A percentile compares a stretch with the other conserved stretches of the same genome.
Evolutionary conservation across 35 echinoderm and acorn worm genomes (phyloP).

Genomic region (Ophioderma brevispina): DNA sequence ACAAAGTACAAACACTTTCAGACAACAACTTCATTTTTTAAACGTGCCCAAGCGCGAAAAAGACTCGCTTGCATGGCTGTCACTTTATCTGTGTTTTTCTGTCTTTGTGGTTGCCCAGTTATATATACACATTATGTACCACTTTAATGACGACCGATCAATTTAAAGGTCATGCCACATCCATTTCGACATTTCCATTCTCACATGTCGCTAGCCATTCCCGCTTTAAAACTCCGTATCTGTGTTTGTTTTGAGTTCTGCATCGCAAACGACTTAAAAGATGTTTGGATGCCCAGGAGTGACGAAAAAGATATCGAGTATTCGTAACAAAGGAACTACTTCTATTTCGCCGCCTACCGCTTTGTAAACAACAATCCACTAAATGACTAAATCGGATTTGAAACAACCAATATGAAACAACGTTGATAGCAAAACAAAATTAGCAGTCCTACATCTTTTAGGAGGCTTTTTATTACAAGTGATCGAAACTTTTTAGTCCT

Average conservation of each 20-base stretch:
- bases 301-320: too few relatives aligned
- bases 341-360: too few relatives aligned
- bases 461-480: too few relatives aligned
- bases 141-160: neutral
- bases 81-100: slow-evolving; percentile 75
- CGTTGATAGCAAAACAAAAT: too few relatives aligned
- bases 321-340: too few relatives aligned
- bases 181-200: neutral
- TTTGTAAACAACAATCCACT: too few relatives aligned
- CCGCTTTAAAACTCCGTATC: slow-evolving; percentile 61
- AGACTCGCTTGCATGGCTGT: slow-evolving; percentile 74
- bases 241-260: slow-evolving; percentile 81
- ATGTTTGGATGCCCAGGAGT: neutral
- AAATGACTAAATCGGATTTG: too few relatives aligned
- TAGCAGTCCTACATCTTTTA: too few relatives aligned
- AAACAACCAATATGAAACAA: too few relatives aligned
- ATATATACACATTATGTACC: slow-evolving; percentile 59
- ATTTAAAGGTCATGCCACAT: too few relatives aligned
- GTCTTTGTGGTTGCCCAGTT: slow-evolving; percentile 88
- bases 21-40: neutral
- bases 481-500: too few relatives aligned
- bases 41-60: slow-evolving; percentile 55
- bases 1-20: neutral
- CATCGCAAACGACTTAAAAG: slow-evolving; percentile 8
- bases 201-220: slow-evolving; percentile 4